Evolutionary conservation across 2,113 vertebrate species (phyloP), one percentile per base, ranked within the genome.

Genomic region (Morone saxatilis): DNA sequence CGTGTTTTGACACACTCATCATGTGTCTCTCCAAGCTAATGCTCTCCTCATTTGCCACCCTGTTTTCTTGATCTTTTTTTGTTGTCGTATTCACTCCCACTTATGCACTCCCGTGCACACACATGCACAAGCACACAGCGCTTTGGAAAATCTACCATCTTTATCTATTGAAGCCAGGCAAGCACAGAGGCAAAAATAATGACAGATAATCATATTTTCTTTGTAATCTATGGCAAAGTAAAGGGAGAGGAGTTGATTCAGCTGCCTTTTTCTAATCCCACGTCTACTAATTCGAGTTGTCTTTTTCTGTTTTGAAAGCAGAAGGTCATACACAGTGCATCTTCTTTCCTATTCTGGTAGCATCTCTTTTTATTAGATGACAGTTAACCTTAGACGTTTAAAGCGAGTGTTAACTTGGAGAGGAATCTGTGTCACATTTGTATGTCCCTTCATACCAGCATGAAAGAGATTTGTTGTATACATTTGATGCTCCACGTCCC

Each of bases 181-280:
- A 60, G 76, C 83, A 54, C 61, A 56, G 56, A 87, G 78, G 82
- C 68, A 79, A 86, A 92, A 89, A 93, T 94, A 95, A 95, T 94
- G 94, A 93, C 81, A 60, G 88, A 94, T 94, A 94, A 95, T 95
- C 91, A 91, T 80, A 74, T 88, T 65, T 54, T 84, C 86, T 93
- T 92, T 94, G 92, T 92, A 84, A 93, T 91, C 88, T 84, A 63
- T 88, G 76, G 91, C 78, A 22, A 70, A 76, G 78, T 76, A 88
- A 91, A 82, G 57, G 61, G 81, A 84, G 86, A 88, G 71, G 63
- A 88, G 89, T 92, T 88, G 85, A 84, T 88, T 92, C 90, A 92
- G 88, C 86, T 90, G 85, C 63, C 70, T 83, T 76, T 81, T 89
- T 59, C 25, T 84, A 85, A 89, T 79, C 63, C 71, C 20, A 31